Base-by-base conservation (phyloP, 35 echinoderm and acorn worm species). In the Patiria miniata region DNA sequence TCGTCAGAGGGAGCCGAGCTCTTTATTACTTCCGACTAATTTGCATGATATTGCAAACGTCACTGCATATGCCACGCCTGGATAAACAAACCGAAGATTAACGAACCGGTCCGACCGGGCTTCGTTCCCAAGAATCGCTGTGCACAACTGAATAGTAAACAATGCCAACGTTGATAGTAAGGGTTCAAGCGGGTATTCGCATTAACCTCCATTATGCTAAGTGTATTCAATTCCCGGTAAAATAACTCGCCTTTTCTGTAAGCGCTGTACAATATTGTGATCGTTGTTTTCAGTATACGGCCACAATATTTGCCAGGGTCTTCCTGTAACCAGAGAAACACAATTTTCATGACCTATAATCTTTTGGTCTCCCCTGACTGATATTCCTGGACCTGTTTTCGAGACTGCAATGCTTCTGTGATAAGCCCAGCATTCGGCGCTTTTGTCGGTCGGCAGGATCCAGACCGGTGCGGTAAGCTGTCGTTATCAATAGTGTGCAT, bases 31-130 rank as follows among this genome's bases (percentile, higher is more conserved):
- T 84, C 82, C 82, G 82, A 84, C 37, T 47, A 47, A 47, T 47
- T 47, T 47, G 42, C 42, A 47, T 40, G 52, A 84, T 37, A 58
- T 26, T 34, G 57, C 53, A 37, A n/a, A 58, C 57, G 52, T 59
- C 52, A 60, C 10, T 14, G 29, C 12, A 60, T 36, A 60, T 60
- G 82, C 82, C 82, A 32, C 82, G 82, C 82, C 82, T 58, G 51
- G 57, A 58, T 84, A 84, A 84, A 84, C 82, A 84, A 84, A 17
- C 82, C 82, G 82, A 84, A 60, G 82, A 84, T 73, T 30, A 73
- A 73, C 65, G 65, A 73, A 73, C 26, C 19, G 65, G 65, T 73
- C 65, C 65, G 65, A 73, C 65, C 29, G 65, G 65, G 34, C 65
- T 73, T 73, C 23, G 65, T 73, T 73, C 65, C n/a, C 26, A 30